Evolutionary conservation across 1,140 invertebrate genomes (phyloP).

Genomic region (Sarcophaga bullata): DNA sequence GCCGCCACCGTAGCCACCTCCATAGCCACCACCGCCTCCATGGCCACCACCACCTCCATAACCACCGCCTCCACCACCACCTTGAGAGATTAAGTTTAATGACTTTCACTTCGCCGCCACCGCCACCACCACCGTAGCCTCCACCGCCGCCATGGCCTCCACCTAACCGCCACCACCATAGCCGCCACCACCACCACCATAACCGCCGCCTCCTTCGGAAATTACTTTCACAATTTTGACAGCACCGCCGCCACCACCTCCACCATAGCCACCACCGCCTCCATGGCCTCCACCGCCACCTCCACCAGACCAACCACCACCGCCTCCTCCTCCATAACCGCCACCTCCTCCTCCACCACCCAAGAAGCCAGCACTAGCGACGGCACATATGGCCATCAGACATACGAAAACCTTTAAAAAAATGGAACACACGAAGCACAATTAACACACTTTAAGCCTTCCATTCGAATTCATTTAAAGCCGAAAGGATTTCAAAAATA

Average conservation of each 20-base stretch:
- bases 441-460: not conserved
- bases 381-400: slow-evolving; percentile 56
- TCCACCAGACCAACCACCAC: not conserved
- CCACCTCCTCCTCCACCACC: slow-evolving; percentile 1
- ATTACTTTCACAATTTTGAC: not conserved
- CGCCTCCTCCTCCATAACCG: too few species aligned
- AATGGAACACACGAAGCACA: not conserved
- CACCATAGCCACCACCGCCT: slow-evolving; percentile 1
- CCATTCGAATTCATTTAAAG: not conserved
- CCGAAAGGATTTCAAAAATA: not conserved
- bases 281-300: not conserved
- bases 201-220: not conserved
- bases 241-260: slow-evolving; percentile 11
- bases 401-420: slow-evolving; percentile 56
- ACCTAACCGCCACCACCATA: slow-evolving; percentile 32
- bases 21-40: slow-evolving; percentile 35
- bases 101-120: not conserved
- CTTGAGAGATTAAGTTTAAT: not conserved
- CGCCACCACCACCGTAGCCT: slow-evolving; percentile 44
- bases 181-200: slow-evolving; percentile 41
- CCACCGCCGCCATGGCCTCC: slow-evolving; percentile 44
- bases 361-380: slow-evolving; percentile 54
- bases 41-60: slow-evolving; percentile 38
- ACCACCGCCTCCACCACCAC: slow-evolving; percentile 42
- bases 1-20: slow-evolving; percentile 41